Evolutionary conservation across 2,888 invertebrate genomes (phyloP), one percentile per base, ranked within the genome.

Genomic region (Tetragonula carbonaria): DNA sequence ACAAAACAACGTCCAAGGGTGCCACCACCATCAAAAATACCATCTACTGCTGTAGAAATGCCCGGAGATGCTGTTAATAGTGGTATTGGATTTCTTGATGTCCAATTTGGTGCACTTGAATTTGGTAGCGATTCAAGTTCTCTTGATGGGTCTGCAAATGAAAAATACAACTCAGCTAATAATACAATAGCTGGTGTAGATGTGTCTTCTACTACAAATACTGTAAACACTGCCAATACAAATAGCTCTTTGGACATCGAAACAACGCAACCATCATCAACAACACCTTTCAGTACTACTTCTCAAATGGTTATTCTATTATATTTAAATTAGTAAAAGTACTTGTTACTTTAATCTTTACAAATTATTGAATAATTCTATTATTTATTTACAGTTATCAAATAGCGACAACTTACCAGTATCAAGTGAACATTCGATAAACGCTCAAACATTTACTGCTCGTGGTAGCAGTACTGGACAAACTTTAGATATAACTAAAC

Each of bases 31-130:
- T 93, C 95, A 14, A 95, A 98, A 97, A 99, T 99, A 92, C 99
- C 99, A 65, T 96, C 98, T 75, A 97, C 97, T 80, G 99, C 99
- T 38, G 99, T 99, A 62, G 99, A 99, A 95, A 99, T 99, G 99
- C 99, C 99, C 0, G 98, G 98, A 86, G 98, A 98, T 92, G 96
- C 97, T 80, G 95, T 96, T 21, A 97, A 96, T 92, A 96, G 96
- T 83, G 96, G 96, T 87, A 96, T 97, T 88, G 96, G 96, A 86
- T 97, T 97, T 94, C 96, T 99, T 90, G 99, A 99, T 95, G 98
- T 99, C 87, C 98, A 99, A 95, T 99, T 99, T 95, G 98, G 98
- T 55, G 98, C 97, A 4, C 95, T 98, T 90, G 98, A 98, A 91
- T 96, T 97, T 91, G 96, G 96, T 86, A 95, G 95, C 73, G 96